Conservation (phyloP, 2,113 vertebrate species). For the Erythrocercus mccallii region DNA sequence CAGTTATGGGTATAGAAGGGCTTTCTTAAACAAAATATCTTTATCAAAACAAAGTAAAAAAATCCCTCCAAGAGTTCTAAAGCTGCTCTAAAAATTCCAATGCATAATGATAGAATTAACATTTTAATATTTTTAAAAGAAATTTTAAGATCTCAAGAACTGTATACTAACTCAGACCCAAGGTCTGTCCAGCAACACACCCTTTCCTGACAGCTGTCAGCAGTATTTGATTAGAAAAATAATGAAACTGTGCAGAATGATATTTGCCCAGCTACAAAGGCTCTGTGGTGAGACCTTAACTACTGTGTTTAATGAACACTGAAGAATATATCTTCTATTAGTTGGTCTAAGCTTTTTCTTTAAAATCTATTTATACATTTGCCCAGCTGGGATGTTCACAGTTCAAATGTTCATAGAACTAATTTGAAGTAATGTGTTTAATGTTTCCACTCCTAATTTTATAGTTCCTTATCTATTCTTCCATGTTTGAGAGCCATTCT, state of each 20-base stretch:
- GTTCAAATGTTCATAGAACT: neutral
- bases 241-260: neutral
- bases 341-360: neutral
- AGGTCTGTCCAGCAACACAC: neutral
- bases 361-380: neutral
- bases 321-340: neutral
- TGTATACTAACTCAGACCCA: neutral
- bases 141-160: neutral
- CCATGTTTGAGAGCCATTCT: neutral
- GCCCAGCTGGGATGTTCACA: fast-evolving
- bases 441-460: neutral
- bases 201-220: neutral
- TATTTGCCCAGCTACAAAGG: neutral
- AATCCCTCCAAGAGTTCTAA: fast-evolving
- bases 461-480: neutral
- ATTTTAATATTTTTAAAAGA: neutral
- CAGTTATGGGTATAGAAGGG: neutral
- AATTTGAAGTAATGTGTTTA: neutral
- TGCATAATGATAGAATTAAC: neutral
- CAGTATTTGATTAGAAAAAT: neutral
- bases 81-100: neutral
- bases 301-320: neutral
- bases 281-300: neutral
- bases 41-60: neutral
- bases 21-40: neutral